Base-by-base conservation (phyloP, 1,140 invertebrate genomes). In the Caligus rogercresseyi region DNA sequence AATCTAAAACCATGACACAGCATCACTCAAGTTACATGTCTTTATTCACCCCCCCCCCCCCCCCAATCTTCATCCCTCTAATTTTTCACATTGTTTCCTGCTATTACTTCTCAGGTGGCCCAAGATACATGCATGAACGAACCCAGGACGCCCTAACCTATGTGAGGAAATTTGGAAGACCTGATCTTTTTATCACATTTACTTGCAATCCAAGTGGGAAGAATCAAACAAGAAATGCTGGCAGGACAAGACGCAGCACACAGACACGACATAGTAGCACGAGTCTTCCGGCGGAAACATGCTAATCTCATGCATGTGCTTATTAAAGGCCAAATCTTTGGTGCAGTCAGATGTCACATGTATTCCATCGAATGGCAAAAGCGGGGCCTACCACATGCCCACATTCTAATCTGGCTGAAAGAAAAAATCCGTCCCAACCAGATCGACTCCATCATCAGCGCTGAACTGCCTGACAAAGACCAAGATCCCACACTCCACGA, bases 391-490 rank as follows among this genome's bases (percentile, higher is more conserved):
- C n/a, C 73, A 16, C 72, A 74, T 66, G 31, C 43, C 31, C 72
- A 74, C 54, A 68, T 70, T 21, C 54, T 72, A 1, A 54, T 73
- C 0, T 68, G 66, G 14, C 53, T 73, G 19, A 52, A 62, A 31
- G 67, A 70, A 26, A 24, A 59, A 1, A 43, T 7, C 52, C 64
- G 31, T 19, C n/a, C 25, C 3, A 66, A 69, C 18, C 20, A 51
- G n/a, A 68, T 70, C 54, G 69, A 71, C 54, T 54, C 59, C 18
- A 20, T 66, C 52, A 65, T 70, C 0, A 75, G 63, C 43, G 77
- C 76, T 1, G 77, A 80, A 73, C 74, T 81, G 62, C 77, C 79
- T 25, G 71, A 79, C 73, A 55, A 54, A 26, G 52, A 67, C 51
- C 68, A 19, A 54, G 72, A 79, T 70, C 71, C 69, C 65, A 18